Conservation (phyloP, 2,888 invertebrate genomes). For the Caenorhabditis afra region DNA sequence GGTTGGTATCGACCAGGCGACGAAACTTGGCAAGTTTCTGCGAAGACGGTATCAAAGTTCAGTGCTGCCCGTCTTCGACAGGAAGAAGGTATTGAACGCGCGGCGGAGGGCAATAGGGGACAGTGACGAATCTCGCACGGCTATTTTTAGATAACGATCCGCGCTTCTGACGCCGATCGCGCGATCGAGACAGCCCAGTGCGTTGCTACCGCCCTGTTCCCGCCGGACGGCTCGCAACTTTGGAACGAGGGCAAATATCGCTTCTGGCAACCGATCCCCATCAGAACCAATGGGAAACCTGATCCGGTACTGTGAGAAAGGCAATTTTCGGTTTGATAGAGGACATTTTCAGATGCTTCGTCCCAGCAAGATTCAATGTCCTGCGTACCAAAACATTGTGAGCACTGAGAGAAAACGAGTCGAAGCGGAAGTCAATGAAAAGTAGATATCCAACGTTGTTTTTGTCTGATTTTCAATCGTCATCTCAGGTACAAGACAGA, state of each 20-base stretch:
- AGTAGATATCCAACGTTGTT: constrained; percentile 31
- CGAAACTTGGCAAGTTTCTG: constrained; percentile 55
- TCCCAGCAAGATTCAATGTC: constrained; percentile 63
- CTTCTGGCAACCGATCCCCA: constrained; percentile 72
- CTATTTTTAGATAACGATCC: constrained; percentile 73
- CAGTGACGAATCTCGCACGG: constrained; percentile 13
- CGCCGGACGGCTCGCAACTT: constrained; percentile 58
- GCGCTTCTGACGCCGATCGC: constrained; percentile 81
- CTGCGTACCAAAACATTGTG: constrained; percentile 50
- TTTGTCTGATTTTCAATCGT: too few relatives aligned
- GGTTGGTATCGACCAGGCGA: constrained; percentile 60
- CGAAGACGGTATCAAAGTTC: constrained; percentile 49
- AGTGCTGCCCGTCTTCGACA: constrained; percentile 46
- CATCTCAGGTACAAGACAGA: constrained; percentile 46
- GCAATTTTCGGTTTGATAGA: too few relatives aligned
- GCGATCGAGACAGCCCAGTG: constrained; percentile 88
- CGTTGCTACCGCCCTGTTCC: constrained; percentile 88
- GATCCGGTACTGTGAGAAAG: constrained; percentile 63
- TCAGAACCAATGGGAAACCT: constrained; percentile 64
- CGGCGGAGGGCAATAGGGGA: neutral
- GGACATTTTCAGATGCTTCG: constrained; percentile 60
- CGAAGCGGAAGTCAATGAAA: constrained; percentile 46
- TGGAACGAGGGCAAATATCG: constrained; percentile 61
- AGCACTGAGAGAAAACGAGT: constrained; percentile 39
- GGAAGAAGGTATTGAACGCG: constrained; percentile 55